Percentiles rank a stretch among this genome's conserved stretches.
These are phyloP conservation scores for Polyploca ridens DNA, from an alignment of 2,888 invertebrate genomes.

Conservation along the genomic window DNA sequence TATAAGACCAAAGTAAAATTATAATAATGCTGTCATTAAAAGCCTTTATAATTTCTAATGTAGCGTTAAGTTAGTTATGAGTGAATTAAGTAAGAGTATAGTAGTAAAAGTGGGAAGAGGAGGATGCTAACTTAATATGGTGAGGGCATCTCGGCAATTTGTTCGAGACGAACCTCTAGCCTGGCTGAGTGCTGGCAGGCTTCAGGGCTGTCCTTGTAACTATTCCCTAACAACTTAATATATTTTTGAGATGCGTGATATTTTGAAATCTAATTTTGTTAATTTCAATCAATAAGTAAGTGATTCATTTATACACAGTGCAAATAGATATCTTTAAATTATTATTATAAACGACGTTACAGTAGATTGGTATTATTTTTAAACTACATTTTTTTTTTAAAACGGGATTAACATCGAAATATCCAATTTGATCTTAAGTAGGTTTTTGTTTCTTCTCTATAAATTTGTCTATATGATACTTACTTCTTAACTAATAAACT, in stretches of 20 bases:
- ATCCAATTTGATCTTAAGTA: too few species aligned
- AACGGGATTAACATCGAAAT: too few species aligned
- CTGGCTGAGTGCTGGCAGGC: slow-evolving; percentile 64
- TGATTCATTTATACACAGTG: too few species aligned
- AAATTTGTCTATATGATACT: too few species aligned
- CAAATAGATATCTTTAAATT: too few species aligned
- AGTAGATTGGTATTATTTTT: too few species aligned
- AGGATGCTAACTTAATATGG: slow-evolving; percentile 79
- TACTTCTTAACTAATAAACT: too few species aligned
- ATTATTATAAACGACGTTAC: too few species aligned
- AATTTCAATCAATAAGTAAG: too few species aligned
- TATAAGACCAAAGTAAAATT: slow-evolving; percentile 8
- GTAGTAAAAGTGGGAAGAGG: slow-evolving; percentile 51
- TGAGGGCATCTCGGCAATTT: slow-evolving; percentile 80
- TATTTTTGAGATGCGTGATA: too few species aligned
- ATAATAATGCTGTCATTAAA: background rate
- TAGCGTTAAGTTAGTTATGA: slow-evolving; percentile 13
- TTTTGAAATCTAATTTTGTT: too few species aligned
- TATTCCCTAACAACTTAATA: background rate
- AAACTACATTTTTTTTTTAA: slow-evolving; percentile 17
- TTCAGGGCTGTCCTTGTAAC: slow-evolving; percentile 56
- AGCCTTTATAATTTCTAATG: slow-evolving; percentile 21
- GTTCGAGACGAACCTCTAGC: slow-evolving; percentile 77
- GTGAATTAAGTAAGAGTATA: slow-evolving; percentile 56
- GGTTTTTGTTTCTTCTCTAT: too few species aligned